Evolutionary conservation across 2,888 invertebrate species (phyloP).

Genomic region (Lithosia quadra): DNA sequence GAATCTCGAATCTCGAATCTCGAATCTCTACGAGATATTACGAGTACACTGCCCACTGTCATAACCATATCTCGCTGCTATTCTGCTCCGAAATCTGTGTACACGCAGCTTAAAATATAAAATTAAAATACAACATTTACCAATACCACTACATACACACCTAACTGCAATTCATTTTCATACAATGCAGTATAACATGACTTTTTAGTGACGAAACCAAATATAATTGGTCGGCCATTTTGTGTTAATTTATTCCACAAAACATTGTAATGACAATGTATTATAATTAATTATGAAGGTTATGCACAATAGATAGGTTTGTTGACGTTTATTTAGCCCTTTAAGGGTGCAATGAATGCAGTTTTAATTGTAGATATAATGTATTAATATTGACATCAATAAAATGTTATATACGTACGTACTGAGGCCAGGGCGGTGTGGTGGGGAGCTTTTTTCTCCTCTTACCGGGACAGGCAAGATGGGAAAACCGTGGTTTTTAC

Average conservation of each 20-base stretch:
- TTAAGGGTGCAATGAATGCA: background rate
- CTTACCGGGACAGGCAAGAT: too few relatives aligned
- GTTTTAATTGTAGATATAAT: background rate
- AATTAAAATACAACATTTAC: background rate
- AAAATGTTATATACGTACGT: too few relatives aligned
- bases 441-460: too few relatives aligned
- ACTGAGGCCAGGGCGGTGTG: too few relatives aligned
- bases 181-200: slow-evolving; percentile 34
- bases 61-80: background rate
- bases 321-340: slow-evolving; percentile 16
- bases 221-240: slow-evolving; percentile 35
- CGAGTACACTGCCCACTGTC: too few relatives aligned
- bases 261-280: slow-evolving; percentile 17
- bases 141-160: background rate
- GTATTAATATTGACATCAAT: background rate
- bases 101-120: background rate
- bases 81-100: background rate
- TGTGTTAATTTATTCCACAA: slow-evolving; percentile 26
- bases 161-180: slow-evolving; percentile 32
- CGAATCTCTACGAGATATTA: too few relatives aligned
- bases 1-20: too few relatives aligned
- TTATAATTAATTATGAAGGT: slow-evolving; percentile 40
- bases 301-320: slow-evolving; percentile 27
- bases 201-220: slow-evolving; percentile 35
- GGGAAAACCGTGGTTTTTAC: too few relatives aligned